phyloP scores from a whole-genome alignment of 2,797 vertebrate genomes.

The Hippopotamyrus pictus region DNA sequence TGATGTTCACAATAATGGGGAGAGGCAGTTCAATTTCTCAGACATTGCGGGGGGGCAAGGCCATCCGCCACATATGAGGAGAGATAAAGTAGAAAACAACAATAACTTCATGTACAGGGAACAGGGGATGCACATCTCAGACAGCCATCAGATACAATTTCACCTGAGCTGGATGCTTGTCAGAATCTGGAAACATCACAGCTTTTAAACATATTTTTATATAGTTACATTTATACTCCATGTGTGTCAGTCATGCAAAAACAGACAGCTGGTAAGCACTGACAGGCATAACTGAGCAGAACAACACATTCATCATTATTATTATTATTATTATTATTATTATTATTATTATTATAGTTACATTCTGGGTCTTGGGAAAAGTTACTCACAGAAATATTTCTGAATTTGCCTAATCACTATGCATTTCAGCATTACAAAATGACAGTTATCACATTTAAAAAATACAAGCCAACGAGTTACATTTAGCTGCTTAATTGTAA shows the following conservation, averaged over 20 bases:
- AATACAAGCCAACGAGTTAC: background rate
- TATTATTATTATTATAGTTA: background rate
- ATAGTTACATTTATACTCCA: slow-evolving; percentile 53
- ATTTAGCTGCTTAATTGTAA: background rate
- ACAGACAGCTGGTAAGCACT: background rate
- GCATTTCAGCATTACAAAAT: background rate
- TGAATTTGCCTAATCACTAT: background rate
- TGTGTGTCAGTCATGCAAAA: slow-evolving; percentile 47
- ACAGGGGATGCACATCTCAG: slow-evolving; percentile 35
- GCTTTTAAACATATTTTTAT: slow-evolving; percentile 30
- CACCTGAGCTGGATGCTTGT: slow-evolving; percentile 60
- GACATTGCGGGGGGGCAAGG: slow-evolving; percentile 59
- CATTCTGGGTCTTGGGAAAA: background rate
- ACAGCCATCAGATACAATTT: slow-evolving; percentile 59
- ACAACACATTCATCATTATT: background rate
- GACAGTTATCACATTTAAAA: background rate
- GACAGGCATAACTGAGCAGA: background rate
- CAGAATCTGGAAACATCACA: slow-evolving; percentile 63
- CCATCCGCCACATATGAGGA: slow-evolving; percentile 59
- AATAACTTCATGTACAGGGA: slow-evolving; percentile 58
- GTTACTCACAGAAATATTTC: background rate
- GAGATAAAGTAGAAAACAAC: slow-evolving; percentile 72
- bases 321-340: background rate
- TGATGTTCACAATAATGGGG: slow-evolving; percentile 76
- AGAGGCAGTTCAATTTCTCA: slow-evolving; percentile 76